Base-by-base conservation (phyloP, 2,113 vertebrate genomes). In the Perca schrenkii region DNA sequence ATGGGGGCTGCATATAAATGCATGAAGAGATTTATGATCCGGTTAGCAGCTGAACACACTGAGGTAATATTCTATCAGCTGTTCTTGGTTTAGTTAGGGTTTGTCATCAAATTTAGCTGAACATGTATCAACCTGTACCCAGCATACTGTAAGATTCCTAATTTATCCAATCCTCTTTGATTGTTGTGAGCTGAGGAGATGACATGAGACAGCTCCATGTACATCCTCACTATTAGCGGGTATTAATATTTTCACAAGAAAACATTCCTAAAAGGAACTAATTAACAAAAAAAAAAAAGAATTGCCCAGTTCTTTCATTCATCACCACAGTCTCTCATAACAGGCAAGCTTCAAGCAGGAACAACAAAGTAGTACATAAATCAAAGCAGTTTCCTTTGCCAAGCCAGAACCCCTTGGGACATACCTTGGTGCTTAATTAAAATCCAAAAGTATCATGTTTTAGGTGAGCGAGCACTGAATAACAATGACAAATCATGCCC, bases 361-460 rank as follows among this genome's bases (percentile, higher is more conserved):
- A 94, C 92, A 94, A 95, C 94, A 95, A 94, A 94, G 93, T 92
- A 92, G 88, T 92, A 86, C 93, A 95, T 95, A 94, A 96, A 96
- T 96, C 94, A 95, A 94, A 95, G 93, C 88, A 90, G 86, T 94
- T 95, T 94, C 92, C 91, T 94, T 93, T 94, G 94, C 94, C 93
- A 93, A 92, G 92, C 89, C 87, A 77, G 71, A 85, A 80, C 80
- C 95, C 94, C 93, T 86, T 92, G 94, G 93, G 94, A 96, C 91
- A 89, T 92, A 95, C 93, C 93, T 93, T 90, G 91, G 93, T 91
- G 93, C 93, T 95, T 96, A 94, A 96, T 96, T 96, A 96, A 95
- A 95, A 96, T 95, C 94, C 94, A 95, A 94, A 93, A 95, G 94
- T 94, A 95, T 96, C 94, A 92, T 93, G 94, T 95, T 96, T 95